Percentiles rank a stretch among this genome's conserved stretches.
phyloP scores from a whole-genome alignment of 2,888 invertebrate genomes.

The Sminthurinus aureus region DNA sequence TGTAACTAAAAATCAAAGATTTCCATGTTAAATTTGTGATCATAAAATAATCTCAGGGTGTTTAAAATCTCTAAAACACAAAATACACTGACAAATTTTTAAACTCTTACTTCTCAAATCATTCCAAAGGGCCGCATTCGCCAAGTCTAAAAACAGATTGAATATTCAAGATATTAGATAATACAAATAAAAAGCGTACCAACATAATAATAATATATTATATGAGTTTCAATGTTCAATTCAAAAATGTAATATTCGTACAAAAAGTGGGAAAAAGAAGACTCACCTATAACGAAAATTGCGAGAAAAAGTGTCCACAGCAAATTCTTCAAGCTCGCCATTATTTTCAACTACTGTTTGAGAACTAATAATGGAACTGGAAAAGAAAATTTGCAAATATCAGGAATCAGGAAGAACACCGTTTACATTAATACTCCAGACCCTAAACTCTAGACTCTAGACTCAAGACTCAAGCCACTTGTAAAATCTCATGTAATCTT shows the following conservation, averaged over 20 bases:
- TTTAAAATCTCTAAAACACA: background rate
- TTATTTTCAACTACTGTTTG: background rate
- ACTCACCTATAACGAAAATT: background rate
- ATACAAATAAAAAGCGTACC: background rate
- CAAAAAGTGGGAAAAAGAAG: background rate
- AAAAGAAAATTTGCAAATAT: too few relatives aligned
- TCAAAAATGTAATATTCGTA: too few relatives aligned
- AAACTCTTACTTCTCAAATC: constrained; percentile 26
- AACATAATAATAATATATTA: too few relatives aligned
- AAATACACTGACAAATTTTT: background rate
- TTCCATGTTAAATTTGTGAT: background rate
- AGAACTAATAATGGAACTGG: background rate
- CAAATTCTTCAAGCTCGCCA: background rate
- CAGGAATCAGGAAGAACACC: too few relatives aligned
- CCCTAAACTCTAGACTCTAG: too few relatives aligned
- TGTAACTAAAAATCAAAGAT: constrained; percentile 19
- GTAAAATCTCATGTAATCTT: background rate
- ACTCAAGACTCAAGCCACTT: too few relatives aligned
- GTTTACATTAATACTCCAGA: too few relatives aligned
- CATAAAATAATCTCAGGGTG: background rate
- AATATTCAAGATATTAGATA: background rate
- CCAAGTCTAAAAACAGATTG: background rate
- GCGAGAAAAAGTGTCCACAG: background rate
- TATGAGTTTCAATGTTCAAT: too few relatives aligned
- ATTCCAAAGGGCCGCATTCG: constrained; percentile 23